Evolutionary conservation across 2,797 vertebrate genomes (phyloP).

Genomic region (Melanotaenia maccullochi): DNA sequence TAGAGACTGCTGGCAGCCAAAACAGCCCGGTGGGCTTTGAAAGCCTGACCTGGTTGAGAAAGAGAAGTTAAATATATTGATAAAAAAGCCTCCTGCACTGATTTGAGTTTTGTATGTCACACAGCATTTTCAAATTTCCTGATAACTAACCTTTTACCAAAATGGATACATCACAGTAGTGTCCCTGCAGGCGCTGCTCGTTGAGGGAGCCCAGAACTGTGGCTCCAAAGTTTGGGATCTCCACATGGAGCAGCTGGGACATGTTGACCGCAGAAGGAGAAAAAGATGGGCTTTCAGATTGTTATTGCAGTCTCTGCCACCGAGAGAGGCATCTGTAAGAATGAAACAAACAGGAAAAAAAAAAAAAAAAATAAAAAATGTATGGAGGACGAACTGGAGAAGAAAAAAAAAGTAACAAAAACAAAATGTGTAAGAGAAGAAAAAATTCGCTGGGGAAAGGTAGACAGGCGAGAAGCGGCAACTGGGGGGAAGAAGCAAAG

Average conservation of each 20-base stretch:
- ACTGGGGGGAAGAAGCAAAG: slow-evolving; percentile 48
- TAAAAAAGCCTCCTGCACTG: neutral
- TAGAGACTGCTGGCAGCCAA: slow-evolving; percentile 98
- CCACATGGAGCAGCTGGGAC: slow-evolving; percentile 98
- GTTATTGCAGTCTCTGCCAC: slow-evolving; percentile 69
- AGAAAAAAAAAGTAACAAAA: slow-evolving; percentile 30
- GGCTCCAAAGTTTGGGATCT: slow-evolving; percentile 99
- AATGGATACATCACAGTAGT: slow-evolving; percentile 99
- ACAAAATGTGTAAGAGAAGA: slow-evolving; percentile 56
- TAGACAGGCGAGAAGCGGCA: slow-evolving; percentile 46
- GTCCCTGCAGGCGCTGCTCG: slow-evolving; percentile 95
- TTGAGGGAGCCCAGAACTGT: slow-evolving; percentile 97
- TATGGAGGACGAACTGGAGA: slow-evolving; percentile 27
- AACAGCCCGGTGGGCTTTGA: slow-evolving; percentile 97
- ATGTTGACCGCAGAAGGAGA: slow-evolving; percentile 81
- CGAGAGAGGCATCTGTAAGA: slow-evolving; percentile 74
- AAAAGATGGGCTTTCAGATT: slow-evolving; percentile 69
- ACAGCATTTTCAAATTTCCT: slow-evolving; percentile 4
- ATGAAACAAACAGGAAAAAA: slow-evolving; percentile 12
- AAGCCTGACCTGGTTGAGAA: slow-evolving; percentile 86
- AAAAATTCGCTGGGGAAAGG: slow-evolving; percentile 48
- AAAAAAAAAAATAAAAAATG: slow-evolving; percentile 25
- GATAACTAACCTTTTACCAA: slow-evolving; percentile 89
- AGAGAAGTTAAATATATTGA: slow-evolving; percentile 16
- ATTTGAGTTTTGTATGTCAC: slow-evolving; percentile 7